phyloP scores from a whole-genome alignment of 2,888 invertebrate genomes.

The Scaptomyza parva region DNA sequence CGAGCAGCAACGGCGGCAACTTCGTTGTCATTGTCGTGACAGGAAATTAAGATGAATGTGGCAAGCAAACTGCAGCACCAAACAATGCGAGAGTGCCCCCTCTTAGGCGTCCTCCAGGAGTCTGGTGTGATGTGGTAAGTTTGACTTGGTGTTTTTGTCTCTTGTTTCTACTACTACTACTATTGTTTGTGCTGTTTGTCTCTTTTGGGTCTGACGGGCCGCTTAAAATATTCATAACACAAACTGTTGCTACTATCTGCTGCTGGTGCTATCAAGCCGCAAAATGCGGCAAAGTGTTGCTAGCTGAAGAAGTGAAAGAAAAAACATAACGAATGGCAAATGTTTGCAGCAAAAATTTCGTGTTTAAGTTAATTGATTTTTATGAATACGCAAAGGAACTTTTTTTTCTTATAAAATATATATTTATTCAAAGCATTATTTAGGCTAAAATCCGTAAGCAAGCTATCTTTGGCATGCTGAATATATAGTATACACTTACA shows the following conservation, averaged over 20 bases:
- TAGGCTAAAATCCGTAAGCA: no score
- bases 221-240: conserved; percentile 78
- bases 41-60: conserved; percentile 81
- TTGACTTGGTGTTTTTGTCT: conserved; percentile 46
- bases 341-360: conserved; percentile 43
- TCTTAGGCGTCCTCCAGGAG: not conserved
- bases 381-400: conserved; percentile 61
- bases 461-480: no score
- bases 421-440: not conserved
- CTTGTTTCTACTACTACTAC: conserved; percentile 17
- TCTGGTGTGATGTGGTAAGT: not conserved
- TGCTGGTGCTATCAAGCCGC: conserved; percentile 53
- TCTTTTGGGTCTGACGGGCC: conserved; percentile 47
- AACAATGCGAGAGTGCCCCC: conserved; percentile 23
- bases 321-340: conserved; percentile 40
- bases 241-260: conserved; percentile 75
- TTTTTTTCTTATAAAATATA: not conserved
- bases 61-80: conserved; percentile 76
- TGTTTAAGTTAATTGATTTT: conserved; percentile 70
- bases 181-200: conserved; percentile 45
- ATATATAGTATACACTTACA: no score
- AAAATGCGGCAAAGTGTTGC: conserved; percentile 38
- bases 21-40: conserved; percentile 79
- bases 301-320: conserved; percentile 8
- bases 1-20: conserved; percentile 36